Evolutionary conservation across 2,797 vertebrate species (phyloP), one percentile per base, ranked within the genome.

Genomic region (Chelon labrosus): DNA sequence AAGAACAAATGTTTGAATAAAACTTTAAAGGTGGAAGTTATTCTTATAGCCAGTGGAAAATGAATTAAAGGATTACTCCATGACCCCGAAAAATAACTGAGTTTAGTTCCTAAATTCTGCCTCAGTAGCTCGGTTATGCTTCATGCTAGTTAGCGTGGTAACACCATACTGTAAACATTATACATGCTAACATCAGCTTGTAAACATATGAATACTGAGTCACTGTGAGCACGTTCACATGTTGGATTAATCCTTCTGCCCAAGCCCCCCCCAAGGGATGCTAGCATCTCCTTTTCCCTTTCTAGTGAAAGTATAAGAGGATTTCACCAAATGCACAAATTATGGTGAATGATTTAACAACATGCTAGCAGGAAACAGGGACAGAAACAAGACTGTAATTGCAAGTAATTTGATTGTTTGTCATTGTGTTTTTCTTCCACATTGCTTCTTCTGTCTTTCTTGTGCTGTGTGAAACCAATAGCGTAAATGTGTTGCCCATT

Each of bases 401-500:
- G 27, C 19, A 17, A 17, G 10, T 46, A 14, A 16, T 60, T 17
- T 60, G 10, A 71, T 9, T 64, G 52, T 41, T 2, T 63, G n/a
- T 25, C 4, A 37, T 2, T 63, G 35, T 27, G 20, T 41, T 70
- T 38, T 19, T 38, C 42, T 47, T 31, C 31, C 11, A 35, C 27
- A 14, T 51, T 14, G 1, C 50, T 75, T 52, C 41, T 41, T 60
- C 38, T 52, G 27, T n/a, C 19, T 60, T 57, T 70, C 49, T 49
- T 19, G 16, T 22, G 47, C 17, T 10, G 22, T 47, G 46, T 59
- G 46, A 76, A 75, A 66, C 27, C 60, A 38, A 12, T 3, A 53
- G 67, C 65, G 37, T 47, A 17, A 55, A 67, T 66, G 42, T 44
- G 62, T 62, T 65, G 57, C 61, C 80, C 65, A 61, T 59, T 59